phyloP scores from a whole-genome alignment of 1,140 invertebrate genomes.

The Aphaenogaster rudis region DNA sequence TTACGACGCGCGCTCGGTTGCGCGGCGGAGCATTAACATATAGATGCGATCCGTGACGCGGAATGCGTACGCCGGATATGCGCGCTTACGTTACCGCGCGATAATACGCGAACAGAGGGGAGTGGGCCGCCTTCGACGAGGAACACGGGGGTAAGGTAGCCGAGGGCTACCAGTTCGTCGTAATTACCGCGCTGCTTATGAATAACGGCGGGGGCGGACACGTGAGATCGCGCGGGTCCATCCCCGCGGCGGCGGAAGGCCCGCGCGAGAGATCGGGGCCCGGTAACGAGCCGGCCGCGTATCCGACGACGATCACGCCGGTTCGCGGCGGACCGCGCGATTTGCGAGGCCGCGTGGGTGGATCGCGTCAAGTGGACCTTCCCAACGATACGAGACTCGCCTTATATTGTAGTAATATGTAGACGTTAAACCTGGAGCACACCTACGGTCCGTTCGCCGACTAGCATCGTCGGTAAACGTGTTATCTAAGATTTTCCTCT shows the following conservation, averaged over 20 bases:
- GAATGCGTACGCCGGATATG: conserved; percentile 71
- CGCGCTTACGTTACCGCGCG: conserved; percentile 61
- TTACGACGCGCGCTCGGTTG: conserved; percentile 74
- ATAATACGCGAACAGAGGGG: conserved; percentile 25
- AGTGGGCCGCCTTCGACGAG: neutral
- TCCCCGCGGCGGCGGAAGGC: conserved; percentile 55
- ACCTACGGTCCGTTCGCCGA: neutral
- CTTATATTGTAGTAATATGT: conserved; percentile 28
- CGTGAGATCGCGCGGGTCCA: conserved; percentile 39
- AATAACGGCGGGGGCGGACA: conserved; percentile 70
- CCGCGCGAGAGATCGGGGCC: conserved; percentile 14
- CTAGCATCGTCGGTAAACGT: neutral
- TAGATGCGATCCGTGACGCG: conserved; percentile 83
- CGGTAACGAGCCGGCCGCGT: conserved; percentile 41
- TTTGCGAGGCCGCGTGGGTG: conserved; percentile 34
- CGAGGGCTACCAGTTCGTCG: conserved; percentile 61
- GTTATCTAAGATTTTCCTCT: neutral
- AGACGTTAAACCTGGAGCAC: conserved; percentile 17
- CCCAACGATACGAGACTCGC: neutral
- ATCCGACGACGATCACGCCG: conserved; percentile 41
- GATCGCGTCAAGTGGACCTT: conserved; percentile 55
- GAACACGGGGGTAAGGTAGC: conserved; percentile 52
- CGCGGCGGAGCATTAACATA: conserved; percentile 80
- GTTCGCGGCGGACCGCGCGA: conserved; percentile 24
- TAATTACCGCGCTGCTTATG: conserved; percentile 67